These are phyloP conservation scores for Listrodromus nycthemerus DNA, from an alignment of 2,888 invertebrate species.

Conservation along the genomic window DNA sequence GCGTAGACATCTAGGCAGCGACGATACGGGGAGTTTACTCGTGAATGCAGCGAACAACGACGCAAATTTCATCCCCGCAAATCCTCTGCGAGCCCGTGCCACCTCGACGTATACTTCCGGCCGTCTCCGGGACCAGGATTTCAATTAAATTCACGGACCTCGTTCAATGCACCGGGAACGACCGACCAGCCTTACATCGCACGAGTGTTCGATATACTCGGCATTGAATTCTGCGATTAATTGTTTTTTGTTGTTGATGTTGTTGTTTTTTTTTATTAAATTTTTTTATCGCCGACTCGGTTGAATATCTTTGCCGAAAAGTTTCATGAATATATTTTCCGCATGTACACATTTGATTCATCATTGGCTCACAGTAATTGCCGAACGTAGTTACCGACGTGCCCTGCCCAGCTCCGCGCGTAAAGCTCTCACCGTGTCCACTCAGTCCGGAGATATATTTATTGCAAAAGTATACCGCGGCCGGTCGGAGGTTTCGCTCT, in stretches of 20 bases:
- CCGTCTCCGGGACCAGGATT: conserved; percentile 9
- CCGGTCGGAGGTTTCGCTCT: neutral
- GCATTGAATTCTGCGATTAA: neutral
- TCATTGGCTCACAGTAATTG: neutral
- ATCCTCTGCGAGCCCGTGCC: conserved; percentile 1
- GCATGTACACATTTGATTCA: no score
- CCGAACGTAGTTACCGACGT: neutral
- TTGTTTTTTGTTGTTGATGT: neutral
- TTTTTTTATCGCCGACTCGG: no score
- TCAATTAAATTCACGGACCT: conserved; percentile 34
- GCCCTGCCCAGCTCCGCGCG: neutral
- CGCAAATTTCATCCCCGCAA: conserved; percentile 12
- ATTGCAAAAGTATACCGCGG: conserved; percentile 13
- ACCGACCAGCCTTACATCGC: neutral
- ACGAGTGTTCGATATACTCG: neutral
- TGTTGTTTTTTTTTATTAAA: no score
- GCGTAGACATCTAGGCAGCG: neutral
- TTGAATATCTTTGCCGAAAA: no score
- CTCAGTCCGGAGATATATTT: conserved; percentile 27
- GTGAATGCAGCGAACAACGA: conserved; percentile 2
- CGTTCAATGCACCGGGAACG: conserved; percentile 3
- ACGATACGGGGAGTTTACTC: neutral
- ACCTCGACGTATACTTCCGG: conserved; percentile 23
- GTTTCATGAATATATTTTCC: no score
- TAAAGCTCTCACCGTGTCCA: conserved; percentile 14